Evolutionary conservation across 2,888 invertebrate species (phyloP).

Genomic region (Catonia carolina): DNA sequence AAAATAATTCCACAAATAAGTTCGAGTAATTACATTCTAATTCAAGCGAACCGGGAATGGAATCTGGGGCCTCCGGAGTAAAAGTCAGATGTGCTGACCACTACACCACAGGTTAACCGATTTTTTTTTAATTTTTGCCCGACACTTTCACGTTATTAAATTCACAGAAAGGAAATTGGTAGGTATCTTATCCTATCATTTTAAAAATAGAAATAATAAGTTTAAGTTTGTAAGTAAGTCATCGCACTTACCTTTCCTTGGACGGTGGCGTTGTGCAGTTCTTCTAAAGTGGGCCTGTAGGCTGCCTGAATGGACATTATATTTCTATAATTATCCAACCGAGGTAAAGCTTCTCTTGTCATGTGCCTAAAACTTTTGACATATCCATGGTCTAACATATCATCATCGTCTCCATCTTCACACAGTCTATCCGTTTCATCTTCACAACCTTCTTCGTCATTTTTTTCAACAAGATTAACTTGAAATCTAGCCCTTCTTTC

Average conservation of each 20-base stretch:
- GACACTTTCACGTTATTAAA: no score
- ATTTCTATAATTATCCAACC: conserved; percentile 83
- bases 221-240: no score
- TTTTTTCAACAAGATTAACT: conserved; percentile 20
- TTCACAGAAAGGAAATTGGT: no score
- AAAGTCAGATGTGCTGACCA: no score
- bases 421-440: conserved; percentile 15
- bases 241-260: conserved; percentile 62
- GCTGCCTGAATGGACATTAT: conserved; percentile 82
- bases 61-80: no score
- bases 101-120: no score
- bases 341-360: conserved; percentile 78
- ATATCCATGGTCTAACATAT: conserved; percentile 60
- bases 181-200: no score
- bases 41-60: no score
- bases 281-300: conserved; percentile 79
- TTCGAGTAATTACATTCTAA: no score
- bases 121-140: no score
- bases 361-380: conserved; percentile 77
- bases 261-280: conserved; percentile 76
- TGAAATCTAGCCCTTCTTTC: conserved; percentile 10
- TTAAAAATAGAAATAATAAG: no score
- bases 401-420: conserved; percentile 40
- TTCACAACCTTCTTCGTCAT: conserved; percentile 14
- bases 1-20: no score